A percentile compares a stretch with the other conserved stretches of the same genome.
Conservation (phyloP, 2,797 vertebrate species). For the Catostomus latipinnis region DNA sequence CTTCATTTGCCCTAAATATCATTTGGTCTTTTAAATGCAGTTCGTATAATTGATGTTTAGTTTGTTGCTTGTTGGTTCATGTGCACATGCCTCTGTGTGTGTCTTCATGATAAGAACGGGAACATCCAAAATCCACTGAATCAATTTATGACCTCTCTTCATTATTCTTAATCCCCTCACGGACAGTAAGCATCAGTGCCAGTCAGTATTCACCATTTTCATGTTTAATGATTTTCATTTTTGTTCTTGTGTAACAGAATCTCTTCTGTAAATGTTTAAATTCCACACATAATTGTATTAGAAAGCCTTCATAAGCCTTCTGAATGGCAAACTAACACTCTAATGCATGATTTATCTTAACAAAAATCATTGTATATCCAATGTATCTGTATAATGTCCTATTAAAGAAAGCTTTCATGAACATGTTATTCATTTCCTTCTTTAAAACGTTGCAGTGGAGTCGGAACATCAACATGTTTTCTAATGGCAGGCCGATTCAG, state of each 20-base stretch:
- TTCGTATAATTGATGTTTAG: no score
- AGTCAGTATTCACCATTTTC: neutral
- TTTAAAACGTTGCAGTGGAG: no score
- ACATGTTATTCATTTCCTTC: neutral
- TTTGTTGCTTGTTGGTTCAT: no score
- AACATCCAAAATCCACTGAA: no score
- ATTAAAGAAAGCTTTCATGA: slow-evolving; percentile 47
- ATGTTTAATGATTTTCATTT: neutral
- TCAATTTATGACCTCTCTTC: no score
- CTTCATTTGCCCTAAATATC: neutral
- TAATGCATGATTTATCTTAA: neutral
- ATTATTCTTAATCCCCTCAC: no score
- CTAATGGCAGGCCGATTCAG: no score
- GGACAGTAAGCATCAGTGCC: neutral
- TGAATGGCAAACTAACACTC: slow-evolving; percentile 8
- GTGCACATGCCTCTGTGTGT: no score
- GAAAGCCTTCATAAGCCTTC: neutral
- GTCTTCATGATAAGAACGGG: no score
- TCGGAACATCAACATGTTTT: no score
- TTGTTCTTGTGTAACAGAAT: neutral
- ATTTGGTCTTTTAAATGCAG: neutral
- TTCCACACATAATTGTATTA: neutral
- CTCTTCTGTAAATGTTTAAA: neutral
- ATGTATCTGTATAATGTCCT: slow-evolving; percentile 39
- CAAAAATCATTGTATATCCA: slow-evolving; percentile 3